Evolutionary conservation across 2,888 invertebrate genomes (phyloP), one percentile per base, ranked within the genome.

Genomic region (Parnassius glacialis): DNA sequence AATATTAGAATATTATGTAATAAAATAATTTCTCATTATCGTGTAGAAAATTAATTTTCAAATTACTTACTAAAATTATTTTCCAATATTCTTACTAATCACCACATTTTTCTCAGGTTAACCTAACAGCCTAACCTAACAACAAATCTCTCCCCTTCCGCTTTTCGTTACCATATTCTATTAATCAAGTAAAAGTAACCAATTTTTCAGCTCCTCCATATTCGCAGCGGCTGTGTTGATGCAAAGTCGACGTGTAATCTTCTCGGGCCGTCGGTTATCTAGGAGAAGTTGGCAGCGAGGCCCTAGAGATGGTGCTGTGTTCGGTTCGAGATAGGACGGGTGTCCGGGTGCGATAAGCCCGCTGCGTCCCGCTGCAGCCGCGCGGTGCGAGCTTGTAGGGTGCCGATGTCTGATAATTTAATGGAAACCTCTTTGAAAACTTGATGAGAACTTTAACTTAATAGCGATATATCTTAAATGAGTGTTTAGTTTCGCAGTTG

Each of bases 341-440:
- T 84, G 83, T 80, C 78, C 73, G 78, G 68, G 65, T 54, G 74
- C 72, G 84, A 84, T 84, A 84, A 79, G 74, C 73, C 74, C 61
- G 64, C 61, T 61, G 65, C 64, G 65, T 54, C 65, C 63, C 65
- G 65, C 20, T 67, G 67, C 67, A 68, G 57, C 48, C 48, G 48
- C 48, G 48, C 65, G 57, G 57, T 59, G 57, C 59, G 63, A 45
- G 52, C 64, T 44, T 13, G 52, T 47, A 55, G 53, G 59, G 41
- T 47, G 53, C 10, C 59, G 9, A 2, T 25, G 51, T 12, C 25
- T 25, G 20, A 11, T 3, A 25, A 11, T 50, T 51, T 51, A 9
- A 51, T 7, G 25, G 51, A 51, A 20, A n/a, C 20, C 11, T 10
- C 5, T 34, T 11, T 34, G 9, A 11, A 9, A 13, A 16, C 34